These are phyloP conservation scores for Tanypteryx hageni DNA, from an alignment of 2,888 invertebrate genomes.

Conservation along the genomic window DNA sequence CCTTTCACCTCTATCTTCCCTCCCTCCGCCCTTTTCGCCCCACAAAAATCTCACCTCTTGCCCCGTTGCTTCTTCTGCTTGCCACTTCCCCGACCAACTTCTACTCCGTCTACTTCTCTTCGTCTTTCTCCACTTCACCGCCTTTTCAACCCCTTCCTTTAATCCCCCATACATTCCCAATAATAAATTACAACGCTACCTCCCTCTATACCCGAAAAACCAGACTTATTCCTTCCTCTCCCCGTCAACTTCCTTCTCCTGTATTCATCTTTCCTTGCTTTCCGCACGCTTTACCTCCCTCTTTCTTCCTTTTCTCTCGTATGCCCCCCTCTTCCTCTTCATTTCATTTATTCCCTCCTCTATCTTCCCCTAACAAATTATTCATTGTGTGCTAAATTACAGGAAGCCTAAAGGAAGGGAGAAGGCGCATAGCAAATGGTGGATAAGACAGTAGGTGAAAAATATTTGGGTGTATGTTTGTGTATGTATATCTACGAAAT, in stretches of 20 bases:
- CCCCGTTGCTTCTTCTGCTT: neutral
- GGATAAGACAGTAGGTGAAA: neutral
- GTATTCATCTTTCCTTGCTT: neutral
- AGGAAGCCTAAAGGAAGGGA: neutral
- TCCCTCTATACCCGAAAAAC: neutral
- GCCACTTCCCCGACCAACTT: neutral
- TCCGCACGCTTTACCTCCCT: neutral
- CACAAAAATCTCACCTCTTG: neutral
- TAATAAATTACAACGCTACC: neutral
- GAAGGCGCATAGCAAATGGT: neutral
- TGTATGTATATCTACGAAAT: neutral
- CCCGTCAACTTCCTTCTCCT: neutral
- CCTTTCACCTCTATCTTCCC: neutral
- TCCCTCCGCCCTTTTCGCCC: neutral
- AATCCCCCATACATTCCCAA: neutral
- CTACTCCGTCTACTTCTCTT: neutral
- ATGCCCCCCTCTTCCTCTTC: neutral
- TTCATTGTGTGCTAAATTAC: conserved; percentile 55
- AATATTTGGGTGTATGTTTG: neutral
- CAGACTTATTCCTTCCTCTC: neutral
- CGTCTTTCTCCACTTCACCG: neutral
- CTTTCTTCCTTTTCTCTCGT: neutral
- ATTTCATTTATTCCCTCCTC: neutral
- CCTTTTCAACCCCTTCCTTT: neutral
- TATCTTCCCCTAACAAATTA: conserved; percentile 26